Conservation (phyloP, 2,113 vertebrate species). For the Ursus arctos region DNA sequence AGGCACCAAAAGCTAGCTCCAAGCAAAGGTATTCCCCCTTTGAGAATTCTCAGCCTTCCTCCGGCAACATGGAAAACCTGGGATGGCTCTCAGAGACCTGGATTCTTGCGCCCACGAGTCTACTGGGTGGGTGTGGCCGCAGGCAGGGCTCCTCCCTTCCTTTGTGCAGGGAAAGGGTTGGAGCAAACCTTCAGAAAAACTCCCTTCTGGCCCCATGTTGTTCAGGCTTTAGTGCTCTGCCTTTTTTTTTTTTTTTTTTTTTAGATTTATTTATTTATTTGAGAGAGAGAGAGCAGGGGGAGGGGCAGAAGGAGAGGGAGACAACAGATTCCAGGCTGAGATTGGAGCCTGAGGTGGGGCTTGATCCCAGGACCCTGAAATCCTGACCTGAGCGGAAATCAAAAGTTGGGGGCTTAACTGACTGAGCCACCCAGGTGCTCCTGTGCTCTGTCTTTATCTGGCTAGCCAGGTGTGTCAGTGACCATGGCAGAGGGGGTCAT, state of each 20-base stretch:
- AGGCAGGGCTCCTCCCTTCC: not conserved
- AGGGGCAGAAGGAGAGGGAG: too few relatives aligned
- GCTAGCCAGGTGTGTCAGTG: not conserved
- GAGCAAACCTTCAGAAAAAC: not conserved
- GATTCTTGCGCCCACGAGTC: not conserved
- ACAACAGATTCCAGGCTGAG: not conserved
- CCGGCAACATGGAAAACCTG: not conserved
- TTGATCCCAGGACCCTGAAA: not conserved
- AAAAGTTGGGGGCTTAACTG: not conserved
- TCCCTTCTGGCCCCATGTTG: not conserved
- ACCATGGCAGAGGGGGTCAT: not conserved
- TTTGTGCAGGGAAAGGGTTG: not conserved
- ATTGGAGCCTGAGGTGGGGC: not conserved
- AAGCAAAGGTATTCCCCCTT: not conserved
- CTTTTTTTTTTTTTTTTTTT: not conserved
- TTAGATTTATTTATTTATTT: not conserved
- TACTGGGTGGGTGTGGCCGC: not conserved
- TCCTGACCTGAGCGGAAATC: not conserved
- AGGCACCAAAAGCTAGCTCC: not conserved
- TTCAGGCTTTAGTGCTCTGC: not conserved
- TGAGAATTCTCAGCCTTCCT: not conserved
- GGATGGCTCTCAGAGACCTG: not conserved
- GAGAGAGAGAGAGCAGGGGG: too few relatives aligned
- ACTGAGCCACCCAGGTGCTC: not conserved
- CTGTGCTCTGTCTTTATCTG: not conserved